Percentiles rank a stretch among this genome's conserved stretches.
Conservation (phyloP, 2,113 vertebrate species). For the Microtus ochrogaster region DNA sequence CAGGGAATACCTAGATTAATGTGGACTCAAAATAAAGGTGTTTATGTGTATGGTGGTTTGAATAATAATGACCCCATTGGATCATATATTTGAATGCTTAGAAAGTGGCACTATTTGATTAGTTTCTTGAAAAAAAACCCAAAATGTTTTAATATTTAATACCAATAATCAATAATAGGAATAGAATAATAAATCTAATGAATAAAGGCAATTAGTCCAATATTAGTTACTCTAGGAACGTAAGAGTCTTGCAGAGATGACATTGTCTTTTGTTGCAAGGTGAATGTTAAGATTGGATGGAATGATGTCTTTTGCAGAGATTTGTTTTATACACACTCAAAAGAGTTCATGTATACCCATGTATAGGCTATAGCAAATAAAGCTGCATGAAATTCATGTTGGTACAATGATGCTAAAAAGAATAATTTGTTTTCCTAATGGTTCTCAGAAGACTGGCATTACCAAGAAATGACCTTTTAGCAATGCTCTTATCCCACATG, state of each 20-base stretch:
- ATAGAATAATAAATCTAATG: constrained; percentile 33
- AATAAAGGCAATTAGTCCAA: background rate
- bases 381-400: constrained; percentile 81
- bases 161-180: background rate
- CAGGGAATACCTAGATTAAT: background rate
- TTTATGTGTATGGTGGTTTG: background rate
- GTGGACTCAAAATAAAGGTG: background rate
- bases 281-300: constrained; percentile 77
- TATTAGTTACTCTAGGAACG: constrained; percentile 41
- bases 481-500: constrained; percentile 85
- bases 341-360: constrained; percentile 60
- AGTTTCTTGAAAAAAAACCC: background rate
- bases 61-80: background rate
- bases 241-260: background rate
- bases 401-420: constrained; percentile 82
- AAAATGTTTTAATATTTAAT: background rate
- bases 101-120: background rate
- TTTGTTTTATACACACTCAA: constrained; percentile 78
- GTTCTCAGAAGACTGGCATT: constrained; percentile 81
- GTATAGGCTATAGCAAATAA: constrained; percentile 79
- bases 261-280: constrained; percentile 53
- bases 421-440: constrained; percentile 87
- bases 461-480: constrained; percentile 86
- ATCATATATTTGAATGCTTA: background rate
- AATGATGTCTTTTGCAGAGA: constrained; percentile 70